A percentile compares a stretch with the other conserved stretches of the same genome.
Conservation (phyloP, 2,113 vertebrate genomes). For the Hirundichthys speculiger region DNA sequence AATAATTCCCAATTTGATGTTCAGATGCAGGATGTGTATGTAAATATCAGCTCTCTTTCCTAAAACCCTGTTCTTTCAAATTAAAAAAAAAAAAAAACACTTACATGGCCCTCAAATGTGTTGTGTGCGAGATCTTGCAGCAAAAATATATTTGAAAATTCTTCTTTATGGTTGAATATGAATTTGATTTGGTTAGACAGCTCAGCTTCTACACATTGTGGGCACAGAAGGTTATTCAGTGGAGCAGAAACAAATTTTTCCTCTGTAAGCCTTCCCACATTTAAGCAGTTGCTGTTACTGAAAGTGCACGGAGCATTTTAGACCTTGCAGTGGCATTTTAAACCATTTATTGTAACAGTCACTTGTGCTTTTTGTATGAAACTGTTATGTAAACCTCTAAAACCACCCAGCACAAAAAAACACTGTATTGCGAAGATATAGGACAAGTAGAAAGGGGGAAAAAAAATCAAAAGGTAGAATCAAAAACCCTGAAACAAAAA, state of each 20-base stretch:
- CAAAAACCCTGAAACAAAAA: no score
- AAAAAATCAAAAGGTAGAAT: no score
- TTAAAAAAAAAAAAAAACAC: no score
- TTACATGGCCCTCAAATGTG: neutral
- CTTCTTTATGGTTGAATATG: neutral
- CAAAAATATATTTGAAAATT: neutral
- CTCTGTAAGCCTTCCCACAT: neutral
- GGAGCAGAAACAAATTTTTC: constrained; percentile 15
- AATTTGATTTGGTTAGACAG: constrained; percentile 22
- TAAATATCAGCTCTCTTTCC: no score
- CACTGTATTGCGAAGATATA: no score
- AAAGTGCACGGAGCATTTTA: neutral
- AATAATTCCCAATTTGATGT: no score
- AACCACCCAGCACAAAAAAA: neutral
- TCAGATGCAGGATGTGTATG: no score
- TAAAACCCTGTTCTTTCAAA: no score
- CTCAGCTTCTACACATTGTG: constrained; percentile 5
- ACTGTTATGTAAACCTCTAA: neutral
- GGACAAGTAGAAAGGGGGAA: no score
- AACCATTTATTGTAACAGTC: constrained; percentile 5
- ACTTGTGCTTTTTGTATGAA: neutral
- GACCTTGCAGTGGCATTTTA: neutral
- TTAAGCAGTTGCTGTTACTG: neutral
- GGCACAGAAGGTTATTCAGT: neutral
- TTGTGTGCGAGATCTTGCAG: neutral